Evolutionary conservation across 64 coral and sea anemone species (phyloP).

Genomic region (Stichodactyla helianthus): DNA sequence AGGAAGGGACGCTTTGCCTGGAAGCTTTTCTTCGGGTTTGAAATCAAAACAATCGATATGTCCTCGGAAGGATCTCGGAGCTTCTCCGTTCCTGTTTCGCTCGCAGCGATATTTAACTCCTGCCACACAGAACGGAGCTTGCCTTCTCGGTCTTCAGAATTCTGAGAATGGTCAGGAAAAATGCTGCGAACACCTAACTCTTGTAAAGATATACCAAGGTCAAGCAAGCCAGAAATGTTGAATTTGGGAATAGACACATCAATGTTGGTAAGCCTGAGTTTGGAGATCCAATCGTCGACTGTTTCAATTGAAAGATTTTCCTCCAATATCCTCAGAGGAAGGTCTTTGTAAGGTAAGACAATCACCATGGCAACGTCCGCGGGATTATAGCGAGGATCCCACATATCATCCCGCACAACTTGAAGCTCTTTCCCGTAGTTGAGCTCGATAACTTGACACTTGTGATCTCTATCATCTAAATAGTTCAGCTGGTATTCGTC

Average conservation of each 20-base stretch:
- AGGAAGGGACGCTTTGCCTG: not conserved
- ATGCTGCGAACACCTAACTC: not conserved
- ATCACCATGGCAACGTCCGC: conserved; percentile 17
- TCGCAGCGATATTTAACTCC: not conserved
- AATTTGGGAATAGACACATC: conserved; percentile 1
- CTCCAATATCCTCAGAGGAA: not conserved
- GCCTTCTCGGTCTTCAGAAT: not conserved
- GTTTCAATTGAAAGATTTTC: not conserved
- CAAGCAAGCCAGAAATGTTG: not conserved
- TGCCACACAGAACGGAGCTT: not conserved
- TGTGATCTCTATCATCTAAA: not conserved
- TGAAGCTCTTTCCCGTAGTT: not conserved
- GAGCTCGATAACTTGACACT: not conserved
- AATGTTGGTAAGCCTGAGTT: not conserved
- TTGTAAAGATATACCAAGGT: not conserved
- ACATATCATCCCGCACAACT: not conserved
- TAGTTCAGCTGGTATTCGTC: conserved; percentile 15
- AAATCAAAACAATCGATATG: conserved; percentile 8
- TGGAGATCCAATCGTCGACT: not conserved
- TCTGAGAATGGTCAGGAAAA: not conserved
- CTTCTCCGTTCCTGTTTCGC: not conserved
- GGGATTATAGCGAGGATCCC: conserved; percentile 12
- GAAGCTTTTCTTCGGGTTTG: not conserved
- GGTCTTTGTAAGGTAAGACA: not conserved
- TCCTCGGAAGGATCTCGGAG: not conserved